A percentile compares a stretch with the other conserved stretches of the same genome.
These are phyloP conservation scores for Carabus problematicus DNA, from an alignment of 2,888 invertebrate species.

Conservation along the genomic window DNA sequence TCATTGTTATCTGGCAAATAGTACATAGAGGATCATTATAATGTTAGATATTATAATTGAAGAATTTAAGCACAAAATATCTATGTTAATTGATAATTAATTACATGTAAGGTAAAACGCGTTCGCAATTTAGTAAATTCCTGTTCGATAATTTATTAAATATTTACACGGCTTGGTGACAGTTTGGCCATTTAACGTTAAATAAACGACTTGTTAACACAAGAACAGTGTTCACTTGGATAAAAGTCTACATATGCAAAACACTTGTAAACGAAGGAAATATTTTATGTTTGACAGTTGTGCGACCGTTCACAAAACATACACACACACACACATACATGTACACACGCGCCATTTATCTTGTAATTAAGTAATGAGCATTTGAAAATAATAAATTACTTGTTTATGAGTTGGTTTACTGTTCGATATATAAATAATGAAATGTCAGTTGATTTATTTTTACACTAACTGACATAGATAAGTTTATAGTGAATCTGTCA, in stretches of 20 bases:
- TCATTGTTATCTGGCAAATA: too few species aligned
- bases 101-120: slow-evolving; percentile 2
- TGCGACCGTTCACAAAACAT: slow-evolving; percentile 7
- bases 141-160: slow-evolving; percentile 21
- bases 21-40: too few species aligned
- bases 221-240: slow-evolving; percentile 2
- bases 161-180: slow-evolving; percentile 27
- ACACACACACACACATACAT: too few species aligned
- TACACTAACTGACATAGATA: too few species aligned
- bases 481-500: too few species aligned
- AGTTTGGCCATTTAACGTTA: slow-evolving; percentile 18
- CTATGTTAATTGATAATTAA: slow-evolving; percentile 7
- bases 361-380: slow-evolving; percentile 17
- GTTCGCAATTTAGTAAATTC: slow-evolving; percentile 18
- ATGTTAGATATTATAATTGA: too few species aligned
- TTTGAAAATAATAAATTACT: slow-evolving; percentile 6
- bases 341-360: slow-evolving; percentile 13
- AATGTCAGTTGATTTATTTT: too few species aligned
- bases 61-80: background rate
- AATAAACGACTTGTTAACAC: slow-evolving; percentile 27
- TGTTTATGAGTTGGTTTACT: background rate
- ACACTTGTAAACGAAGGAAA: slow-evolving; percentile 6
- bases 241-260: slow-evolving; percentile 17
- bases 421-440: too few species aligned
- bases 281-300: slow-evolving; percentile 16